Evolutionary conservation across 2,113 vertebrate genomes (phyloP).

Genomic region (Coracopsis vasa): DNA sequence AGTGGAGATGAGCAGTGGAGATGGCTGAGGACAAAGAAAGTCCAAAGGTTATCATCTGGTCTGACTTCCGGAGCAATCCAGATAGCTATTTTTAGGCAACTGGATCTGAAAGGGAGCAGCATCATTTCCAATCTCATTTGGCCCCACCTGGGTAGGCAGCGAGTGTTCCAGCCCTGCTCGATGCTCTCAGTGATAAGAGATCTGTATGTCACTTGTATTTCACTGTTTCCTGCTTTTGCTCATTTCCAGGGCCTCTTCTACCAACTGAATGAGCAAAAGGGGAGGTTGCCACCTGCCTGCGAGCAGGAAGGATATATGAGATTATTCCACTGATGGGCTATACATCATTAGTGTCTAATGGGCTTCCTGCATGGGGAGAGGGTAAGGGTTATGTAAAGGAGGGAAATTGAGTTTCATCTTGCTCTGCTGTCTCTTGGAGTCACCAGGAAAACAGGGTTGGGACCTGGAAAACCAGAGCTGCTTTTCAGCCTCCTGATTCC

Average conservation of each 20-base stretch:
- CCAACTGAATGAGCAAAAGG: not conserved
- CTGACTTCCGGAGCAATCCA: not conserved
- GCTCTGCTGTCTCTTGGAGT: not conserved
- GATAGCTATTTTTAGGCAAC: not conserved
- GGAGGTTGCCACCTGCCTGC: not conserved
- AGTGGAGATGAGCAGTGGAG: not conserved
- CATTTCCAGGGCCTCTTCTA: conserved; percentile 12
- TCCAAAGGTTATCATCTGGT: not conserved
- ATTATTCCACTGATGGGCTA: conserved; percentile 52
- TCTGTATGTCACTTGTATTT: not conserved
- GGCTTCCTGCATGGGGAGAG: conserved; percentile 14
- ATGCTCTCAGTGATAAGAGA: not conserved
- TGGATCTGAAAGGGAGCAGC: not conserved
- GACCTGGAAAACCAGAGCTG: not conserved
- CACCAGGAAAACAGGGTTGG: not conserved
- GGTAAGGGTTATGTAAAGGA: not conserved
- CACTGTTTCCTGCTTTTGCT: conserved; percentile 40
- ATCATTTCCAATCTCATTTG: not conserved
- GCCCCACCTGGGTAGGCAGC: not conserved
- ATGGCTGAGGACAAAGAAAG: not conserved
- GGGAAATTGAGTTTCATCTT: conserved; percentile 55
- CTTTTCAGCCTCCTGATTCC: conserved; percentile 2
- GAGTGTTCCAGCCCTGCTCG: not conserved
- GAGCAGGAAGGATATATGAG: conserved; percentile 65
- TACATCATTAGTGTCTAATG: conserved; percentile 50